Evolutionary conservation across 2,113 vertebrate species (phyloP).

Genomic region (Peucedramus taeniatus): DNA sequence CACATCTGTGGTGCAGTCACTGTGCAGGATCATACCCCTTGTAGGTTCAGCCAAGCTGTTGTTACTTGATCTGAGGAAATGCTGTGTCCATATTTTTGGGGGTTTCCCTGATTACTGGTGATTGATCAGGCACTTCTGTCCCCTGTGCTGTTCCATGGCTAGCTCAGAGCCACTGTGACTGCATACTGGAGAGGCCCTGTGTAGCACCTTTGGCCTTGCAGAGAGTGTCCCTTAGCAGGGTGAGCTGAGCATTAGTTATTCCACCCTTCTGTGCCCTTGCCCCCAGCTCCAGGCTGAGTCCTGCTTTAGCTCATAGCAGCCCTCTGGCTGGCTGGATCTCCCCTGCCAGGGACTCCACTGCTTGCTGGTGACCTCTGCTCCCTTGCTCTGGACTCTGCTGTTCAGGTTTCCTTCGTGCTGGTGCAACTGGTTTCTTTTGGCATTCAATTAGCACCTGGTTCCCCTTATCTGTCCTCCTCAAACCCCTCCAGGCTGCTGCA

Average conservation of each 20-base stretch:
- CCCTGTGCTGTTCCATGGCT: accelerated
- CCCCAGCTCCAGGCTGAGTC: not conserved
- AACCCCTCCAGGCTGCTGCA: not conserved
- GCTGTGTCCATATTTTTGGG: not conserved
- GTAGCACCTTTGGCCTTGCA: not conserved
- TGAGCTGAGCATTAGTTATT: not conserved
- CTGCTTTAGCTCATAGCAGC: not conserved
- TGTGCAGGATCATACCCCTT: not conserved
- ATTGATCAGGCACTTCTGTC: not conserved
- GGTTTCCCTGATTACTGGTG: too few species aligned
- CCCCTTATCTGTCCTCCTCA: not conserved
- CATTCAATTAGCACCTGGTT: not conserved
- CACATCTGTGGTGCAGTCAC: not conserved
- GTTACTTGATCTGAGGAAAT: not conserved
- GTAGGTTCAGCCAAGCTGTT: not conserved
- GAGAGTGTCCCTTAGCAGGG: not conserved
- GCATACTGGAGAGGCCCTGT: accelerated
- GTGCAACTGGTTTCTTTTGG: not conserved
- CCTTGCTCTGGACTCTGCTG: not conserved
- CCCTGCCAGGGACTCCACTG: not conserved
- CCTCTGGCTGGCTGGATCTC: not conserved
- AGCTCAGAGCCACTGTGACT: not conserved
- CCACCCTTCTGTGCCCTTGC: not conserved
- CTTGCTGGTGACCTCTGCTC: not conserved
- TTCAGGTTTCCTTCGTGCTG: not conserved